These are phyloP conservation scores for Zosterops lateralis DNA, from an alignment of 2,113 vertebrate species.

Conservation along the genomic window DNA sequence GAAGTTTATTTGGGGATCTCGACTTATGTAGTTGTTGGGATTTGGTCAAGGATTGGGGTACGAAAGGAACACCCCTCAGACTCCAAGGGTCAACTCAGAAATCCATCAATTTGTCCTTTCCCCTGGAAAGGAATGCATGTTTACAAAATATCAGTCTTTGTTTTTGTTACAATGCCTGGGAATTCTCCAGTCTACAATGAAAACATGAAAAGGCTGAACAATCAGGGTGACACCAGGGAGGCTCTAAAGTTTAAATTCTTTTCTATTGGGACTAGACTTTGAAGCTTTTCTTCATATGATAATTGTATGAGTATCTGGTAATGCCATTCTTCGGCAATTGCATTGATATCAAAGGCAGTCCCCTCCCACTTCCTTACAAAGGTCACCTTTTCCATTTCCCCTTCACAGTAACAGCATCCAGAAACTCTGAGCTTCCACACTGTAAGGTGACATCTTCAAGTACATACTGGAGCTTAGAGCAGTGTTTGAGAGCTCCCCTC, in stretches of 20 bases:
- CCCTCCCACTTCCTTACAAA: not conserved
- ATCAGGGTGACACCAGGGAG: not conserved
- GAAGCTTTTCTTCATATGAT: not conserved
- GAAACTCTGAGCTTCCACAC: not conserved
- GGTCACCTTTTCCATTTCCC: not conserved
- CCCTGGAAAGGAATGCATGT: too few species aligned
- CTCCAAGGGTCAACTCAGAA: too few species aligned
- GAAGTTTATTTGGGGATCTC: too few species aligned
- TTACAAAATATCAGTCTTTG: too few species aligned
- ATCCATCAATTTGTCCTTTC: too few species aligned
- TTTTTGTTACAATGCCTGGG: too few species aligned
- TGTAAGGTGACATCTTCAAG: not conserved
- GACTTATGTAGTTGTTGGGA: too few species aligned
- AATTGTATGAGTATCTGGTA: not conserved
- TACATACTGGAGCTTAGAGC: not conserved
- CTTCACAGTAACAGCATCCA: not conserved
- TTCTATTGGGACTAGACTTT: not conserved
- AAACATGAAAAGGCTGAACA: too few species aligned
- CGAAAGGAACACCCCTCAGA: too few species aligned
- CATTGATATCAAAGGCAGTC: not conserved
- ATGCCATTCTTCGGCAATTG: not conserved
- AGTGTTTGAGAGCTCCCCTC: not conserved
- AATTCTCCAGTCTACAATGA: too few species aligned
- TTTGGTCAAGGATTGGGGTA: too few species aligned
- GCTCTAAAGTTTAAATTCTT: not conserved